Conservation (phyloP, 2,797 vertebrate species). For the Otolemur crassicaudatus region DNA sequence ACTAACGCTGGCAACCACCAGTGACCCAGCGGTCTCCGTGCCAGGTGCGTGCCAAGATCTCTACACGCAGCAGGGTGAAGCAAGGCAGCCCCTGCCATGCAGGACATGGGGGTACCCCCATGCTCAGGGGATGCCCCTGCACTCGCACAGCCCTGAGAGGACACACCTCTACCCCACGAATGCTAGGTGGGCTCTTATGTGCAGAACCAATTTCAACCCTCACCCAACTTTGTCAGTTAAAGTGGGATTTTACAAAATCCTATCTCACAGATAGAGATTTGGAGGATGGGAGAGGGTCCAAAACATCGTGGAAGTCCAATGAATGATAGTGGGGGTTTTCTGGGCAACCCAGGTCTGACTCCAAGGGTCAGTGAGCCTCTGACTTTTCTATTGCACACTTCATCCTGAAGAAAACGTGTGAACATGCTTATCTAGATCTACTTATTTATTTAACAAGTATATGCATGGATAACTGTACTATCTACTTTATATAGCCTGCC, state of each 20-base stretch:
- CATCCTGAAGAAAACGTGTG: neutral
- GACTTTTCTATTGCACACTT: neutral
- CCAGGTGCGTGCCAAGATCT: neutral
- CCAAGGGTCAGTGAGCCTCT: neutral
- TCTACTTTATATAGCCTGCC: neutral
- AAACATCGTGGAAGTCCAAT: neutral
- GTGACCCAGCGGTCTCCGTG: neutral
- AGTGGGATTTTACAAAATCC: neutral
- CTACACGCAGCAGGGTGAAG: neutral
- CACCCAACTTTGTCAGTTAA: neutral
- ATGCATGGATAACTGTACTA: neutral
- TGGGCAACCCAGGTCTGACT: neutral
- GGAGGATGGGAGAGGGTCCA: neutral
- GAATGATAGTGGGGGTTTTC: neutral
- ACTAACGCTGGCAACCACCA: too few relatives aligned
- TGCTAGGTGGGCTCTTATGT: accelerated
- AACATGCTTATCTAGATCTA: accelerated
- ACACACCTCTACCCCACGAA: accelerated
- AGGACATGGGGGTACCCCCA: neutral
- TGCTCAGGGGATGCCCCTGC: accelerated
- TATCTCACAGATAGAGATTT: neutral
- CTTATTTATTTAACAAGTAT: neutral
- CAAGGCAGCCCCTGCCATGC: accelerated
- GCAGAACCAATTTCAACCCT: neutral
- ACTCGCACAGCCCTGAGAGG: accelerated